Base-by-base conservation (phyloP, 2,113 vertebrate species). In the Xiphophorus hellerii region DNA sequence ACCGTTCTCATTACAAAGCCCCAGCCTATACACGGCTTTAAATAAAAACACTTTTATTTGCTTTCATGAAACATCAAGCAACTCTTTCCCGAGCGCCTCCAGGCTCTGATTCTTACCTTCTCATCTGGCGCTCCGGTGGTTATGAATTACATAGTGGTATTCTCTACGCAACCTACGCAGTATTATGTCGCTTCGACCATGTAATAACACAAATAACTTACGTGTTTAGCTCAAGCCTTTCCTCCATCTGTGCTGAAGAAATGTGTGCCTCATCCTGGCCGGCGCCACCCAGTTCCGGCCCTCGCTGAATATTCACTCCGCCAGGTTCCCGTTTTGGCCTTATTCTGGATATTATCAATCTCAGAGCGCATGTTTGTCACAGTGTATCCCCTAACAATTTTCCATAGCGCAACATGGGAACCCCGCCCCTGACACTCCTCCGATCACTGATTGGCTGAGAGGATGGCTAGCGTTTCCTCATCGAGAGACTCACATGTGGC, bases 401-500 rank as follows among this genome's bases (percentile, higher is more conserved):
- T 94, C 94, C 93, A 94, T 89, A 91, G 93, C 91, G 86, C 92
- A 93, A 88, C 80, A 84, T 69, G 35, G 74, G 9, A 44, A 17
- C 85, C 86, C 83, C 92, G 91, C 94, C 94, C 92, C 88, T 71
- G 80, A 92, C 93, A 94, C 94, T 90, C 94, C 94, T 92, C 94
- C 92, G 67, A 31, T 5, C 27, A n/a, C 80, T 81, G 92, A 82
- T 94, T 94, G 94, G 94, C 3, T 75, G 12, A n/a, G 5, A 48
- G 20, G n/a, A 69, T 31, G 60, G 35, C 72, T 78, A 86, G 82
- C 82, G 69, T 82, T 73, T 85, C 73, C 89, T 89, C 92, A 76
- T 87, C 85, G 66, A 85, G 87, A 69, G 67, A 89, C 93, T 95
- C 94, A 95, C 94, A 94, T 94, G 94, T 93, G 93, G 87, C 74